These are phyloP conservation scores for Leucoraja erinaceus DNA, from an alignment of 2,113 vertebrate species.

Conservation along the genomic window DNA sequence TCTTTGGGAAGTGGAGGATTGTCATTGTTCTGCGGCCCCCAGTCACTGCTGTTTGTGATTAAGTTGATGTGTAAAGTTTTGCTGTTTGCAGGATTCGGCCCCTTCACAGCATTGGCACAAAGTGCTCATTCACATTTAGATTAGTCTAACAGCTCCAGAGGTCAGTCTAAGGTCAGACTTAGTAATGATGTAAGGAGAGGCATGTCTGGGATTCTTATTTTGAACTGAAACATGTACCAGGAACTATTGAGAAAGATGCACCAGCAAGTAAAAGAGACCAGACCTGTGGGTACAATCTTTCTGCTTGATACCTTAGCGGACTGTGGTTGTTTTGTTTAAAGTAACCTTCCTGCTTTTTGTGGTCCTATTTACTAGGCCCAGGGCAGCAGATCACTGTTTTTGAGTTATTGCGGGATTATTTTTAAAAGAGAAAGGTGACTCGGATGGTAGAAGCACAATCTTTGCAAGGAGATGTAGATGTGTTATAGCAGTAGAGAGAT, in stretches of 20 bases:
- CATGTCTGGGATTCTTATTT: slow-evolving; percentile 61
- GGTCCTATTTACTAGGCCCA: neutral
- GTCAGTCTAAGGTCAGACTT: slow-evolving; percentile 66
- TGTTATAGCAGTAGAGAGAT: slow-evolving; percentile 4
- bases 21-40: slow-evolving; percentile 56
- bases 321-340: neutral
- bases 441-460: neutral
- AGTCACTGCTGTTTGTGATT: slow-evolving; percentile 66
- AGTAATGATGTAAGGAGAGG: slow-evolving; percentile 49
- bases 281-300: neutral
- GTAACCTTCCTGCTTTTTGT: neutral
- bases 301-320: neutral
- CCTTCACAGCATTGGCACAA: slow-evolving; percentile 57
- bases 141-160: slow-evolving; percentile 50
- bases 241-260: slow-evolving; percentile 39
- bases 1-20: slow-evolving; percentile 44
- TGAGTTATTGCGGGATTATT: neutral
- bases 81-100: slow-evolving; percentile 58
- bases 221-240: slow-evolving; percentile 50
- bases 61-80: slow-evolving; percentile 64
- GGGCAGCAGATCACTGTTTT: neutral
- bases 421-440: neutral
- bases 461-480: neutral
- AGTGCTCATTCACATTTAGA: slow-evolving; percentile 76
- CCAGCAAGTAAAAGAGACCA: slow-evolving; percentile 15